Evolutionary conservation across 2,888 invertebrate genomes (phyloP), one percentile per base, ranked within the genome.

Genomic region (Rhogogaster chlorosoma): DNA sequence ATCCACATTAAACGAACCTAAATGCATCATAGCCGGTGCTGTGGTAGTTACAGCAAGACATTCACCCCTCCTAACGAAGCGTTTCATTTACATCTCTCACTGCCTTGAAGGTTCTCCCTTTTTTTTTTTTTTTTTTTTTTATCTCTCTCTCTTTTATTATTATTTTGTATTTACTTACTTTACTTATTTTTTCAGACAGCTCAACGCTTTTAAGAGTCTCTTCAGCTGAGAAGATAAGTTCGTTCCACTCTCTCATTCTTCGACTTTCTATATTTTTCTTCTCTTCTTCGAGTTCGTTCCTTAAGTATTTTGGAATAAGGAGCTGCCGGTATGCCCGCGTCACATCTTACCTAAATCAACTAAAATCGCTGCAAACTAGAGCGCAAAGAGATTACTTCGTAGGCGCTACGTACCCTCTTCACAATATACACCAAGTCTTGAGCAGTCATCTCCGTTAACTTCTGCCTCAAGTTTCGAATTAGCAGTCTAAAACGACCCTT

Each of bases 351-450:
- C 15, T 73, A 22, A 73, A 73, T 73, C 71, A 73, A 42, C 71
- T 73, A 73, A 73, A 42, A 73, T 42, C 71, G 38, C 42, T 42
- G 71, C 42, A 22, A 73, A 73, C 42, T 73, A 42, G 71, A 73
- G 71, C 71, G 71, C 42, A 73, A 73, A 73, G 71, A 73, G 71
- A 73, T 73, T 73, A 22, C 71, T 42, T 42, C 38, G 71, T 73
- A 73, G 71, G 38, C 22, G 42, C 22, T 26, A 73, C n/a, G n/a
- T n/a, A n/a, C 71, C 71, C 71, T 42, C 71, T 73, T 71, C 9
- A 42, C 71, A 7, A 22, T n/a, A 67, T 32, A 12, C 67, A 32
- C 29, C 7, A 1, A 32, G 18, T 18, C 15, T 15, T 32, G 32
- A 4, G 67, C 15, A 32, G 67, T 32, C 67, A 15, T 32, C 15